phyloP scores from a whole-genome alignment of 2,797 vertebrate genomes.

The Falco berigora region DNA sequence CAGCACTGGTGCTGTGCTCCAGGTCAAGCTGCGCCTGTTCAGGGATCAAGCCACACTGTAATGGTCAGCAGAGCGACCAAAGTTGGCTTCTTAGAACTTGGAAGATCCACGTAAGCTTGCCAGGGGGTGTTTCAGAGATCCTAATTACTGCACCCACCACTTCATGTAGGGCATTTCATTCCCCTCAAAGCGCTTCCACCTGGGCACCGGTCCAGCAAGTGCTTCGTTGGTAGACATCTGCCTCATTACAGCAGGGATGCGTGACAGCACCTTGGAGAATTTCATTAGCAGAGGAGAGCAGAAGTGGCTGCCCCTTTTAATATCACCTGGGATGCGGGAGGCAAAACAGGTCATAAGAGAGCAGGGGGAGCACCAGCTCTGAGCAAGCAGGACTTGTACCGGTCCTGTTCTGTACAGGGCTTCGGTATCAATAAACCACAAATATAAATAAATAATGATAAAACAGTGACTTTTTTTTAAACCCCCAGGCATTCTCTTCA shows the following conservation, averaged over 20 bases:
- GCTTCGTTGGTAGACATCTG: not conserved
- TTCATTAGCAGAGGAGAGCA: not conserved
- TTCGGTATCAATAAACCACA: not conserved
- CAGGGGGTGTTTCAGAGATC: not conserved
- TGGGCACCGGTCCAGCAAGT: not conserved
- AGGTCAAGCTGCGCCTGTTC: not conserved
- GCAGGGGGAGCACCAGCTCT: not conserved
- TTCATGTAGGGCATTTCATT: not conserved
- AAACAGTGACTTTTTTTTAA: not conserved
- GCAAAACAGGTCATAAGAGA: not conserved
- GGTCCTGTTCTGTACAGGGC: not conserved
- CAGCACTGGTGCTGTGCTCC: not conserved
- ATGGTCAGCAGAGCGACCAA: not conserved
- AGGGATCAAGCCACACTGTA: not conserved
- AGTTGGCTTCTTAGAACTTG: not conserved
- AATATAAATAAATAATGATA: not conserved
- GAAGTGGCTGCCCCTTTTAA: not conserved
- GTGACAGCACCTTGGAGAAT: not conserved
- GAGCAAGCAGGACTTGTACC: rapidly evolving
- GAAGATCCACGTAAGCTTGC: not conserved
- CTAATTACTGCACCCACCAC: not conserved
- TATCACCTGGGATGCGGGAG: not conserved
- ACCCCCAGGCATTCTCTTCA: not conserved
- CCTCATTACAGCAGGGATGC: not conserved
- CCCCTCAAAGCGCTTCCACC: not conserved